These are phyloP conservation scores for Leptopilina clavipes DNA, from an alignment of 1,140 invertebrate species.

Conservation along the genomic window DNA sequence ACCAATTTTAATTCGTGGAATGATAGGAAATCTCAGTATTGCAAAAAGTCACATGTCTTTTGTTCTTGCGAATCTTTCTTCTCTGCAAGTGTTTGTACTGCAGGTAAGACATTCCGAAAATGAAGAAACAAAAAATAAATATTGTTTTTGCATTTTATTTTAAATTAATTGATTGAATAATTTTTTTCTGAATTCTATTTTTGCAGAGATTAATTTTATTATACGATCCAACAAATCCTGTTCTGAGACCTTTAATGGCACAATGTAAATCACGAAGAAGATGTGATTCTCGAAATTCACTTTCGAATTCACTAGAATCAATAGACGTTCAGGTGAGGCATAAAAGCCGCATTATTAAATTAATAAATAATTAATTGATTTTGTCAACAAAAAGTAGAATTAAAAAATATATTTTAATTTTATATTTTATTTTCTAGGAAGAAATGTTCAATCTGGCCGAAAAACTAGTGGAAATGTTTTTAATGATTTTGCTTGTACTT, in stretches of 20 bases:
- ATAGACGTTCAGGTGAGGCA: slow-evolving; percentile 62
- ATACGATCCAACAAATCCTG: slow-evolving; percentile 75
- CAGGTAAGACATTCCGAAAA: slow-evolving; percentile 57
- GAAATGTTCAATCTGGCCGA: slow-evolving; percentile 65
- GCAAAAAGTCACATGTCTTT: slow-evolving; percentile 70
- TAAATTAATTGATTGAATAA: background rate
- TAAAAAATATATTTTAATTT: slow-evolving; percentile 3
- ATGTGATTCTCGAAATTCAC: slow-evolving; percentile 66
- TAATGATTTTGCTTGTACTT: slow-evolving; percentile 68
- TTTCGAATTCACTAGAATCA: slow-evolving; percentile 69
- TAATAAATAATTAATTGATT: too few relatives aligned
- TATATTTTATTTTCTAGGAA: slow-evolving; percentile 52
- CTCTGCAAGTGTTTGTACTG: slow-evolving; percentile 68
- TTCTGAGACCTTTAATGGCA: slow-evolving; percentile 70
- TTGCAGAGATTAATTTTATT: slow-evolving; percentile 71
- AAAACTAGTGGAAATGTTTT: slow-evolving; percentile 71
- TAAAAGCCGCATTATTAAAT: too few relatives aligned
- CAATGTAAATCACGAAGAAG: slow-evolving; percentile 65
- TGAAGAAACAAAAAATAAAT: too few relatives aligned
- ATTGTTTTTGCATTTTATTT: too few relatives aligned
- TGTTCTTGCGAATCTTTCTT: slow-evolving; percentile 65
- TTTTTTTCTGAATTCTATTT: background rate
- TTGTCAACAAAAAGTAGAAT: too few relatives aligned
- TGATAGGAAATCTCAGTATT: slow-evolving; percentile 68
- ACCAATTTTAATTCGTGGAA: slow-evolving; percentile 70